Evolutionary conservation across 2,888 invertebrate species (phyloP).

Genomic region (Neoitamus cyanurus): DNA sequence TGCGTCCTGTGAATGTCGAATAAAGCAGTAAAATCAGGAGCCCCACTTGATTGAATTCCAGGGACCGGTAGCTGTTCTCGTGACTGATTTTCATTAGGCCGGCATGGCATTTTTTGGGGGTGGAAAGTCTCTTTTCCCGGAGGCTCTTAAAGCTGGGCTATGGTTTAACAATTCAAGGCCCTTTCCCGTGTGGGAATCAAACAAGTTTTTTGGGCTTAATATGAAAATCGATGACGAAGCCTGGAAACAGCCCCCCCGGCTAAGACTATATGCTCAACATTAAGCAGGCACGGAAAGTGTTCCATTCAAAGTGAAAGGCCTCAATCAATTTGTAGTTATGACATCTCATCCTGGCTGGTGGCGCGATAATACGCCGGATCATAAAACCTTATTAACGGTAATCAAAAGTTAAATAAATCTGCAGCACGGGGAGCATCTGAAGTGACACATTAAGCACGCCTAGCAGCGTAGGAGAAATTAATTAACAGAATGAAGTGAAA

Average conservation of each 20-base stretch:
- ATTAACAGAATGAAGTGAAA: slow-evolving; percentile 36
- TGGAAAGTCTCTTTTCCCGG: too few species aligned
- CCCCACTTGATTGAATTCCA: background rate
- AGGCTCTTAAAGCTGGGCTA: background rate
- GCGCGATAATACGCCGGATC: background rate
- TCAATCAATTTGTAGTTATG: background rate
- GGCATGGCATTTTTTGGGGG: background rate
- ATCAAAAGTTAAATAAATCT: slow-evolving; percentile 36
- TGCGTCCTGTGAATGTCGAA: background rate
- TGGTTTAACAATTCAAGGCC: background rate
- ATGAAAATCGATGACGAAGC: background rate
- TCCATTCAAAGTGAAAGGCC: background rate
- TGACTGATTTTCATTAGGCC: background rate
- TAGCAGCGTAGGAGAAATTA: background rate
- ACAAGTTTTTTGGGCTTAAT: background rate
- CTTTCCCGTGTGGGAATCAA: background rate
- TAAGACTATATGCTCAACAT: background rate
- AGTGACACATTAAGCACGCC: slow-evolving; percentile 34
- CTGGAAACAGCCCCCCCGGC: background rate
- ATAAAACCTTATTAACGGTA: slow-evolving; percentile 9
- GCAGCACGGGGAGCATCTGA: background rate
- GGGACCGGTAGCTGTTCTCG: background rate
- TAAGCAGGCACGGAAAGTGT: background rate
- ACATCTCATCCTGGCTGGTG: background rate
- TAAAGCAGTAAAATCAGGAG: background rate